Evolutionary conservation across 2,888 invertebrate genomes (phyloP), one percentile per base, ranked within the genome.

Genomic region (Tetramorium bicarinatum): DNA sequence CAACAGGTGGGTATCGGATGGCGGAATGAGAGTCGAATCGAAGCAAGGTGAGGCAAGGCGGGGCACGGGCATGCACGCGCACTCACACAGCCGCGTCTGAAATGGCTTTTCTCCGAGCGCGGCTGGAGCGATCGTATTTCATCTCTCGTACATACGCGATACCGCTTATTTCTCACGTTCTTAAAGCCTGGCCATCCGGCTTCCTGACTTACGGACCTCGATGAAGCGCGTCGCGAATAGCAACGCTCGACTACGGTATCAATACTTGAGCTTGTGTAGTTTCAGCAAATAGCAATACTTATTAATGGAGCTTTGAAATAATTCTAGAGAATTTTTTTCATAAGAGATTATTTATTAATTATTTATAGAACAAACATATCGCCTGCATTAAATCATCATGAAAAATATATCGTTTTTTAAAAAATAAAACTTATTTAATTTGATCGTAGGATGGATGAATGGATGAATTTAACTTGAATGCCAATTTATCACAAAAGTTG

Each of bases 181-280:
- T 69, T 85, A 83, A 84, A 83, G 80, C 86, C 87, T 75, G 77
- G 77, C 84, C 75, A 79, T 83, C 21, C 76, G 74, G 91, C 91
- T 90, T 90, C 91, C 91, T 88, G 90, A 84, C 88, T 91, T 91
- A 90, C 90, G 90, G 76, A 81, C 83, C 84, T 87, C 83, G 87
- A 84, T 82, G 74, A 54, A 66, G 52, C 44, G 69, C 59, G 44
- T 21, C 59, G 61, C 79, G 54, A 71, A 66, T 71, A 83, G 72
- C 3, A 54, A 49, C 15, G 75, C 21, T 49, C 54, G 29, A 29
- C n/a, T 11, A 15, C 44, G 18, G 29, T 15, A 47, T 21, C 21
- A n/a, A 18, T 18, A 8, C 21, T 52, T 54, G 29, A 21, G 8
- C 13, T 64, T 18, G 13, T n/a, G 8, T 11, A 59, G 15, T 21